A percentile compares a stretch with the other conserved stretches of the same genome.
Evolutionary conservation across 1,140 invertebrate genomes (phyloP).

Genomic region (Nasonia vitripennis): DNA sequence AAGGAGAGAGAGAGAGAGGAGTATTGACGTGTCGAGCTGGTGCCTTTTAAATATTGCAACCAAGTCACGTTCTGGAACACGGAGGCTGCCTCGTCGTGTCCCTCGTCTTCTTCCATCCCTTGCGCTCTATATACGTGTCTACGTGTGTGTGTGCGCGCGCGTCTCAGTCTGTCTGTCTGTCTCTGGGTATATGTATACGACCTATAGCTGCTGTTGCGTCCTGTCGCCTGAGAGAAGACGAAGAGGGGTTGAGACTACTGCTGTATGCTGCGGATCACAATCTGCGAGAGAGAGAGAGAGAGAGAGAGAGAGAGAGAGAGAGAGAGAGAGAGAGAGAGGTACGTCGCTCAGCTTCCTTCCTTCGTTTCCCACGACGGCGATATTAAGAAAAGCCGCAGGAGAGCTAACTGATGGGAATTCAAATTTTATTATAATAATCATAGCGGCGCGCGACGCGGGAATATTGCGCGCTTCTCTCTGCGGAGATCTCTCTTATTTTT

Average conservation of each 20-base stretch:
- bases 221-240: background rate
- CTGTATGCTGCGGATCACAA: background rate
- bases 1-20: background rate
- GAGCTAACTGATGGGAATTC: slow-evolving; percentile 4
- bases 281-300: background rate
- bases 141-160: background rate
- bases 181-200: background rate
- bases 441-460: background rate
- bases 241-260: background rate
- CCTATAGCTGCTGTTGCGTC: background rate
- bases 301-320: too few species aligned
- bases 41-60: slow-evolving; percentile 54
- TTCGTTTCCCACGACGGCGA: background rate
- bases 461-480: background rate
- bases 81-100: slow-evolving; percentile 42
- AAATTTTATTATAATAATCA: background rate
- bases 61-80: slow-evolving; percentile 57
- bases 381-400: background rate
- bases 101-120: slow-evolving; percentile 21
- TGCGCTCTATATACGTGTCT: background rate
- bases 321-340: too few species aligned
- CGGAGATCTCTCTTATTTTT: background rate
- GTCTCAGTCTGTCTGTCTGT: background rate
- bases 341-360: background rate
- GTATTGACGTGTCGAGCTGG: slow-evolving; percentile 44